Conservation (phyloP, 2,888 invertebrate genomes). For the Nebria salina region DNA sequence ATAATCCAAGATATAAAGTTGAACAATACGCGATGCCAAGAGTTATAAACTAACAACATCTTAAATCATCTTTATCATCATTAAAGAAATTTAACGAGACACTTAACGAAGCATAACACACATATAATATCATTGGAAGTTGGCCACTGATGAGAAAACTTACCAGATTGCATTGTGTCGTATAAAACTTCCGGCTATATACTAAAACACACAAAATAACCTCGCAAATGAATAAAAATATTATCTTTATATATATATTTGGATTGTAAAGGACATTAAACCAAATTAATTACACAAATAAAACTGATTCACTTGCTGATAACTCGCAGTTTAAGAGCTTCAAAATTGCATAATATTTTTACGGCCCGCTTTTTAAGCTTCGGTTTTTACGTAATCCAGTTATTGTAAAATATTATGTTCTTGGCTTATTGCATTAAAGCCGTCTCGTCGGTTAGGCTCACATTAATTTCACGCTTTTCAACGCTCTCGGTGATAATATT, state of each 20-base stretch:
- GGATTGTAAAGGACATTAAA: slow-evolving; percentile 27
- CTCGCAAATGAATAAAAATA: slow-evolving; percentile 34
- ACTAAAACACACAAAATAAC: not conserved
- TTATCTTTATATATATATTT: slow-evolving; percentile 10
- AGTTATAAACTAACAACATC: slow-evolving; percentile 29
- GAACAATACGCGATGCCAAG: not conserved
- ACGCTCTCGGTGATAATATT: not conserved
- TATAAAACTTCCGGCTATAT: slow-evolving; percentile 14
- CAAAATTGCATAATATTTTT: slow-evolving; percentile 33
- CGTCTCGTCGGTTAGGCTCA: slow-evolving; percentile 6
- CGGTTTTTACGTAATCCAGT: slow-evolving; percentile 5
- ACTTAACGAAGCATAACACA: slow-evolving; percentile 30
- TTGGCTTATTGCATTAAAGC: slow-evolving; percentile 13
- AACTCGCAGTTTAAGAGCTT: slow-evolving; percentile 27
- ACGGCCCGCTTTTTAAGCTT: slow-evolving; percentile 10
- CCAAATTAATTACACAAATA: slow-evolving; percentile 20
- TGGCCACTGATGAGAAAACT: slow-evolving; percentile 16
- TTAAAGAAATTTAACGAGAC: slow-evolving; percentile 28
- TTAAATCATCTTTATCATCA: slow-evolving; percentile 32
- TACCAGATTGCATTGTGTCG: slow-evolving; percentile 12
- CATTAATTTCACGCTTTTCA: slow-evolving; percentile 8
- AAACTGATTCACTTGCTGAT: slow-evolving; percentile 30
- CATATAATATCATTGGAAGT: slow-evolving; percentile 12
- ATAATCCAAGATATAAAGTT: slow-evolving; percentile 16
- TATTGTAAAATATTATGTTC: slow-evolving; percentile 19